phyloP scores from a whole-genome alignment of 2,797 vertebrate species.

The Crossoptilon crossoptilon region DNA sequence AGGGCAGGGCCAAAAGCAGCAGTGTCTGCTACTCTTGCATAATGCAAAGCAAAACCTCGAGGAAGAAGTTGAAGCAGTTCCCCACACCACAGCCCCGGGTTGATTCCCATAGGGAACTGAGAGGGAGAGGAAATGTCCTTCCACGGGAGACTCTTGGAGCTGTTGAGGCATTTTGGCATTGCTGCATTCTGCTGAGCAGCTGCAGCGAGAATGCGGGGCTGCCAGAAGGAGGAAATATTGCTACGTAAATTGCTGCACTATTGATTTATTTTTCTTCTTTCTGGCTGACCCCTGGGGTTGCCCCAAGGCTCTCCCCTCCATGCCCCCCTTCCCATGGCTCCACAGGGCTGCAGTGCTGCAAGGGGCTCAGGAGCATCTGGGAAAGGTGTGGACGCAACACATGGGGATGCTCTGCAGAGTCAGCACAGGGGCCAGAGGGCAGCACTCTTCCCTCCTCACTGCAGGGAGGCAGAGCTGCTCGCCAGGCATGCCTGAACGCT shows the following conservation, averaged over 20 bases:
- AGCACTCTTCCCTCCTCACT: fast-evolving
- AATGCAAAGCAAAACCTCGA: neutral
- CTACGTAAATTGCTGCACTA: neutral
- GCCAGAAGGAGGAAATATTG: neutral
- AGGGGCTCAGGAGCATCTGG: neutral
- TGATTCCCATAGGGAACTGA: neutral
- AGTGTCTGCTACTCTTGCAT: neutral
- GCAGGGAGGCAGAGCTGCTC: neutral
- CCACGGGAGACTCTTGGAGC: neutral
- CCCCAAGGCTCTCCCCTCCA: neutral
- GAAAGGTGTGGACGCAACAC: neutral
- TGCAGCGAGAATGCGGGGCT: neutral
- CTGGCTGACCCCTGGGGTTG: neutral
- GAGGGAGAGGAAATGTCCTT: neutral
- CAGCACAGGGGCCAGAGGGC: neutral
- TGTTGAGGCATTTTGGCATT: neutral
- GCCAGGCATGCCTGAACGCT: neutral
- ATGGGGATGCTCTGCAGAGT: neutral
- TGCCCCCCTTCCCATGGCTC: slow-evolving; percentile 36
- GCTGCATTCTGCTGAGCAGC: slow-evolving; percentile 54
- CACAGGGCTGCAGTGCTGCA: neutral
- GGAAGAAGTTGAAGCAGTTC: neutral
- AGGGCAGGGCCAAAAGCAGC: neutral
- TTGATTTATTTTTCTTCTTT: slow-evolving; percentile 24
- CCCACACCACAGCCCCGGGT: fast-evolving